phyloP scores from a whole-genome alignment of 2,797 vertebrate species.

The Halcyon chelicuti region DNA sequence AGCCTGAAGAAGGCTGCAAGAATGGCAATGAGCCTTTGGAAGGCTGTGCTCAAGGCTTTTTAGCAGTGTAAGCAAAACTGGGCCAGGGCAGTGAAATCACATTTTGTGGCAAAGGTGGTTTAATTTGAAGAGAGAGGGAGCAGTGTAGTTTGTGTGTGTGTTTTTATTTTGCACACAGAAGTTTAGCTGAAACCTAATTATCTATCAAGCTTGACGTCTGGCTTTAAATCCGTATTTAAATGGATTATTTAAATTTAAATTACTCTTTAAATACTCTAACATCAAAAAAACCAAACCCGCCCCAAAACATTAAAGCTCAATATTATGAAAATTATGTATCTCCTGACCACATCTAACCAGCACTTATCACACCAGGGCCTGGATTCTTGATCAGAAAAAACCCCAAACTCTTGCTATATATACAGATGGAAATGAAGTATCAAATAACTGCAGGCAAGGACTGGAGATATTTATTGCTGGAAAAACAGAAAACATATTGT shows the following conservation, averaged over 20 bases:
- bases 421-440: background rate
- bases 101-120: background rate
- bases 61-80: background rate
- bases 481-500: background rate
- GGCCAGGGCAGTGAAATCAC: accelerated
- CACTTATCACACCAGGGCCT: background rate
- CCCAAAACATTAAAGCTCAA: background rate
- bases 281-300: background rate
- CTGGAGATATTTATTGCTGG: background rate
- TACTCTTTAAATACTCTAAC: background rate
- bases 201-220: background rate
- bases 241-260: no score
- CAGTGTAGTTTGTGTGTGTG: no score
- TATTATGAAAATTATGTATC: background rate
- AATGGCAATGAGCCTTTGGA: background rate
- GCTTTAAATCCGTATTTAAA: background rate
- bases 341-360: background rate
- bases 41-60: background rate
- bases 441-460: background rate
- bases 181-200: background rate
- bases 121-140: background rate
- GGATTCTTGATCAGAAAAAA: background rate
- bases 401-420: background rate
- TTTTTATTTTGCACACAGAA: background rate
- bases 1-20: background rate